Base-by-base conservation (phyloP, 2,888 invertebrate species). In the Helobdella robusta region DNA sequence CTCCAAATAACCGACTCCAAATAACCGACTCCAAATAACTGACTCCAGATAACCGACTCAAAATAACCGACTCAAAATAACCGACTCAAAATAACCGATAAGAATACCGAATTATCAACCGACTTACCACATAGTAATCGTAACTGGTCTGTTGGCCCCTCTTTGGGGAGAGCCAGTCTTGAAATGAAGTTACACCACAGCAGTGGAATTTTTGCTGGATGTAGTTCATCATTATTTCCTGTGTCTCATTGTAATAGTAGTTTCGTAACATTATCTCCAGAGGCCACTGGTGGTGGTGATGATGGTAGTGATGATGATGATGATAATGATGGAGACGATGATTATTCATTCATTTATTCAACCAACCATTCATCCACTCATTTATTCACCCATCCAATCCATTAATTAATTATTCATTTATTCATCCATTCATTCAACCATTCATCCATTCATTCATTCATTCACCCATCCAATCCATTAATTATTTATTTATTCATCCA, bases 261-360 rank as follows among this genome's bases (percentile, higher is more conserved):
- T 40, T 15, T 8, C 44, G 44, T 15, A 40, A 15, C 44, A 40
- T 8, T 40, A 8, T 40, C 11, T 40, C 44, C 15, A 40, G 44
- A 8, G 8, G 44, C 11, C 15, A 40, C 44, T 40, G 44, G 44
- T 40, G 44, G 8, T 8, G 44, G 44, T 15, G 44, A 40, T 8
- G 32, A 2, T 58, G 58, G 32, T 58, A 44, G 20, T 36, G 59
- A 23, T 59, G 59, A 59, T 36, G 59, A 36, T 59, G 59, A 59
- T 36, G 40, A 59, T n/a, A n/a, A n/a, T n/a, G n/a, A n/a, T n/a
- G n/a, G n/a, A n/a, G n/a, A n/a, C n/a, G n/a, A n/a, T n/a, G n/a
- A n/a, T n/a, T n/a, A n/a, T n/a, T n/a, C n/a, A n/a, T n/a, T n/a
- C n/a, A n/a, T n/a, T n/a, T n/a, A n/a, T n/a, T n/a, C n/a, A n/a